Percentiles rank a stretch among this genome's conserved stretches.
These are phyloP conservation scores for Danio kyathit DNA, from an alignment of 2,797 vertebrate genomes.

Conservation along the genomic window DNA sequence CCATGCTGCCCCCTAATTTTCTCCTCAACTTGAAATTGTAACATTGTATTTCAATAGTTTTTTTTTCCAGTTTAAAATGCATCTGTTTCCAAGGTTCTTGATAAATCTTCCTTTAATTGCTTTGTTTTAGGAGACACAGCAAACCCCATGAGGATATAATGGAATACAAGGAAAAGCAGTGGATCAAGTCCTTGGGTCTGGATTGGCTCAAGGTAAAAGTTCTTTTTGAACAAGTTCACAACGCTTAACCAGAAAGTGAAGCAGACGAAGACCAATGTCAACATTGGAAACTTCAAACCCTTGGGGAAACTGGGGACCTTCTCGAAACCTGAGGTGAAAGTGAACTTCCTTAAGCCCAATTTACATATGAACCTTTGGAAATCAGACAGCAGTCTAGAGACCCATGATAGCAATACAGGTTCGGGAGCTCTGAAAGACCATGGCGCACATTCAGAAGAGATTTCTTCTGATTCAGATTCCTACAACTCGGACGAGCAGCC, in stretches of 20 bases:
- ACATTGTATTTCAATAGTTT: too few species aligned
- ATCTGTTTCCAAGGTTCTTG: neutral
- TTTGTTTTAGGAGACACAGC: conserved; percentile 88
- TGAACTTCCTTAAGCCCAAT: conserved; percentile 94
- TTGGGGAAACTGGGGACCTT: conserved; percentile 90
- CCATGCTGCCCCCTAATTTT: too few species aligned
- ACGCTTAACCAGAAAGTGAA: conserved; percentile 98
- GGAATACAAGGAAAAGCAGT: conserved; percentile 89
- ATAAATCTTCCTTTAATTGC: neutral
- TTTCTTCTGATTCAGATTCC: conserved; percentile 90
- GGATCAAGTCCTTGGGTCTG: conserved; percentile 84
- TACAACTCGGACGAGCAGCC: conserved; percentile 91
- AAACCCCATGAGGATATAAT: conserved; percentile 97
- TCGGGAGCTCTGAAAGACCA: conserved; percentile 74
- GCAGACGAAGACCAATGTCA: conserved; percentile 95
- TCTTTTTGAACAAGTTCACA: conserved; percentile 97
- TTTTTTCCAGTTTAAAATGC: too few species aligned
- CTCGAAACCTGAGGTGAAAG: conserved; percentile 91
- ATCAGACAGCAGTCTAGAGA: conserved; percentile 96
- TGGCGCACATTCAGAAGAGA: conserved; percentile 81
- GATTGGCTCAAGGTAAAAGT: conserved; percentile 94
- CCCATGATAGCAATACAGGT: conserved; percentile 79
- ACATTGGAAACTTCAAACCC: conserved; percentile 87
- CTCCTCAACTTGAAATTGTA: too few species aligned
- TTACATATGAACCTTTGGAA: conserved; percentile 96